phyloP scores from a whole-genome alignment of 2,113 vertebrate species.

The Ceuthmochares aereus region DNA sequence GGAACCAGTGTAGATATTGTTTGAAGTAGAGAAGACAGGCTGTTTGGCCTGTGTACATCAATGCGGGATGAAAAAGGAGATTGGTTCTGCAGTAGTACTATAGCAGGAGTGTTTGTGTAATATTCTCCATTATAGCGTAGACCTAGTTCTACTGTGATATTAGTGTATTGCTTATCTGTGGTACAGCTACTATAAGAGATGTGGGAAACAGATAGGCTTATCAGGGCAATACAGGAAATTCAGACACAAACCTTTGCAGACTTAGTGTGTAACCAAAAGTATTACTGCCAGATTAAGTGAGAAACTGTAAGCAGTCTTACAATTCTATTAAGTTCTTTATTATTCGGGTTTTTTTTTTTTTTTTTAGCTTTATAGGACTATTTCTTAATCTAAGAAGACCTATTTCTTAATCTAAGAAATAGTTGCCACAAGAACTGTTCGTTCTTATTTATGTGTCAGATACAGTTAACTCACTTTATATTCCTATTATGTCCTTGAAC shows the following conservation, averaged over 20 bases:
- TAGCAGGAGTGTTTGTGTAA: background rate
- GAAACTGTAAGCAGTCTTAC: background rate
- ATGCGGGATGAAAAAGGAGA: background rate
- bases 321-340: background rate
- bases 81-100: background rate
- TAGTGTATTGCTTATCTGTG: background rate
- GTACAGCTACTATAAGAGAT: background rate
- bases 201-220: background rate
- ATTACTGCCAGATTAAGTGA: background rate
- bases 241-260: background rate
- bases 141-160: background rate
- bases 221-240: background rate
- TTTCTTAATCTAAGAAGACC: background rate
- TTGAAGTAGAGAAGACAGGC: background rate
- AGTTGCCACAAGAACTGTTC: background rate
- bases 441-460: background rate
- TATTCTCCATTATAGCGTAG: background rate
- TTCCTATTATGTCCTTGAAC: background rate
- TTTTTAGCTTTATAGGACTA: background rate
- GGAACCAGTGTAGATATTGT: background rate
- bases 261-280: background rate
- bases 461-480: background rate
- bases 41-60: background rate
- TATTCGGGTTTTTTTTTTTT: background rate
- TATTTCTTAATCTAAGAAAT: background rate